Base-by-base conservation (phyloP, 2,888 invertebrate species). In the Idaea dimidiata region DNA sequence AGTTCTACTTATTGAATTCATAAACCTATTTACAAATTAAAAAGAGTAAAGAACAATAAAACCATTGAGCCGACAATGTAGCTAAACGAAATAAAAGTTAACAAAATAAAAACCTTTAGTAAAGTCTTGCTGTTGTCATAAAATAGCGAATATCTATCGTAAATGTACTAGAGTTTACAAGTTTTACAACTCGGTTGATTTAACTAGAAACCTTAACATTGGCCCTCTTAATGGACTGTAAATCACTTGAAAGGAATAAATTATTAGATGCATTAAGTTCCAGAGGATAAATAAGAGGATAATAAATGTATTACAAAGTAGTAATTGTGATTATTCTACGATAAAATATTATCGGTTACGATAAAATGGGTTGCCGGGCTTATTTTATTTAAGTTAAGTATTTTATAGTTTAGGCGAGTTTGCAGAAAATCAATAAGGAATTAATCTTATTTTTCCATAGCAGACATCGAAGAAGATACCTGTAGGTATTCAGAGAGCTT, bases 171-270 rank as follows among this genome's bases (percentile, higher is more conserved):
- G 82, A 79, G 74, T 88, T 88, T 85, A 88, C 80, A 80, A 76
- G 82, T 76, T 88, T 88, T 85, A 88, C 80, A 80, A 76, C 82
- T 76, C 76, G 69, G 77, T 76, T 78, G 78, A 81, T 82, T 83
- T 84, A 80, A 81, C 81, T 82, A 79, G 78, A 81, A 82, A 82
- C 78, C 78, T 84, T 82, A 79, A 82, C 79, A 80, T 79, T 80
- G 75, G 81, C 76, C 77, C 18, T 17, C 56, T 17, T 84, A 86
- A 87, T 86, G 78, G 83, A 73, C 80, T 74, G 79, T 89, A 88
- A 88, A 88, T 89, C 88, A 87, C 82, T 75, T 68, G 79, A 82
- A 82, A 84, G 81, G 76, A 84, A 86, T 88, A 88, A 86, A 87
- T 84, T 87, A 86, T 84, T 82, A 78, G 80, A 80, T 77, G 72